Base-by-base conservation (phyloP, 2,113 vertebrate genomes). In the Coturnix japonica region DNA sequence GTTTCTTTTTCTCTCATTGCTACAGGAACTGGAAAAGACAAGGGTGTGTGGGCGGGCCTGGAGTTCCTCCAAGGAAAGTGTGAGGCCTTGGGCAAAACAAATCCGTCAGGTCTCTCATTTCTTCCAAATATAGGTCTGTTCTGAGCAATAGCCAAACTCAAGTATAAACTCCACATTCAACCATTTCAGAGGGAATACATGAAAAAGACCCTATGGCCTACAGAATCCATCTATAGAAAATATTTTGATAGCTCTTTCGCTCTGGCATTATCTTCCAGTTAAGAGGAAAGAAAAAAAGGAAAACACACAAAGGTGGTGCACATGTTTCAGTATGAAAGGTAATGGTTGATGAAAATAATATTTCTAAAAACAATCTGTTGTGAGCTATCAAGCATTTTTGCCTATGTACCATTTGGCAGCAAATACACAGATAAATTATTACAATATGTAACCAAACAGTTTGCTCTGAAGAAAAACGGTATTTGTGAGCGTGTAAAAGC, bases 91-190 rank as follows among this genome's bases (percentile, higher is more conserved):
- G 97, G 97, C 97, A 98, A 97, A 98, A 97, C 93, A 97, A 96
- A 96, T 95, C 93, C 86, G 95, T 95, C 93, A 96, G 96, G 96
- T 97, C 97, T 97, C 96, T 96, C 96, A 91, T 97, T 97, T 97
- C 97, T 97, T 97, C 97, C 97, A 98, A 97, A 97, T 97, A 98
- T 96, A 97, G 97, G 95, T 96, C 96, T 97, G 95, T 97, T 96
- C 91, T 97, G 97, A 97, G 89, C 90, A 74, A 93, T 95, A 96
- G 97, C 97, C 97, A 98, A 96, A 85, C 96, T 97, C 87, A 69
- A 82, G 96, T 95, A 95, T 96, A 89, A 96, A 96, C 74, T 96
- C 93, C 96, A 95, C 78, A 89, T 90, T 81, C 95, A 94, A 90
- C 85, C 25, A 1, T 97, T 97, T 97, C 94, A 93, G 95, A 56